Percentiles rank a stretch among this genome's conserved stretches.
Evolutionary conservation across 2,797 vertebrate genomes (phyloP).

Genomic region (Moxostoma hubbsi): DNA sequence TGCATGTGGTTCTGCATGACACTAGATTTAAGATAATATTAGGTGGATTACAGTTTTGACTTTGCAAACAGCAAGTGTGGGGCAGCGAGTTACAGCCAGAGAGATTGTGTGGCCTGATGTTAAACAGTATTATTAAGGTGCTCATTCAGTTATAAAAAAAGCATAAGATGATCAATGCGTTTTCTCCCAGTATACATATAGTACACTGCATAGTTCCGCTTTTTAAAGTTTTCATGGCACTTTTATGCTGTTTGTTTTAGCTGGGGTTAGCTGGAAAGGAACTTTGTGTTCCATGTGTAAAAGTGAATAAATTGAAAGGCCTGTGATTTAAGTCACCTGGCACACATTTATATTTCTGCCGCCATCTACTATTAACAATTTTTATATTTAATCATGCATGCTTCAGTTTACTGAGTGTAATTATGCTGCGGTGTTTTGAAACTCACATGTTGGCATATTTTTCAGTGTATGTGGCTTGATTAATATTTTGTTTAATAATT

Average conservation of each 20-base stretch:
- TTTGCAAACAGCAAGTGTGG: neutral
- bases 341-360: neutral
- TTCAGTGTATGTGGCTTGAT: neutral
- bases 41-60: neutral
- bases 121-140: conserved; percentile 18
- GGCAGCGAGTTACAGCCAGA: neutral
- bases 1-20: neutral
- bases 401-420: neutral
- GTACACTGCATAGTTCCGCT: neutral
- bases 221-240: neutral
- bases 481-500: neutral
- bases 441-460: neutral
- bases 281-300: conserved; percentile 14
- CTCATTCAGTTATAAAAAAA: neutral
- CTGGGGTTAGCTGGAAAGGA: neutral
- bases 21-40: too few species aligned
- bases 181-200: neutral
- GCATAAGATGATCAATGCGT: neutral
- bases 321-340: conserved; percentile 24
- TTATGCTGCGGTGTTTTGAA: neutral
- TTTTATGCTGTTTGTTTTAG: neutral
- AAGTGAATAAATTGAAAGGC: neutral
- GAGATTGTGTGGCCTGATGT: conserved; percentile 36
- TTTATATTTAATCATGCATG: neutral
- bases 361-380: neutral